Evolutionary conservation across 2,113 vertebrate species (phyloP).

Genomic region (Numida meleagris): DNA sequence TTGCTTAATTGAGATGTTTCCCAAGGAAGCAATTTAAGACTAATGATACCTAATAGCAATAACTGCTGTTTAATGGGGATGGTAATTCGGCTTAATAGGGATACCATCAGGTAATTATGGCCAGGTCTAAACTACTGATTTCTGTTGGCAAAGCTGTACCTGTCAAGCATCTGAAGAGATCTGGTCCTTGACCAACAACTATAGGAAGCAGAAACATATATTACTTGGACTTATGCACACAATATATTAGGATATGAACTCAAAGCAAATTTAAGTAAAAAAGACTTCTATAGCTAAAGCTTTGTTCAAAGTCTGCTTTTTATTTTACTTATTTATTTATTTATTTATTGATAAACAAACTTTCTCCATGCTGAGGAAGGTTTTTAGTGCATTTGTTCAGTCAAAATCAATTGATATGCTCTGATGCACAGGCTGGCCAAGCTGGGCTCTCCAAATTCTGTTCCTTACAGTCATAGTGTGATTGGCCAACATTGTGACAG

Average conservation of each 20-base stretch:
- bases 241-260: accelerated
- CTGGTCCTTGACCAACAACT: neutral
- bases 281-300: accelerated
- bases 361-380: neutral
- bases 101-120: slow-evolving; percentile 58
- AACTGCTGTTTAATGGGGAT: slow-evolving; percentile 60
- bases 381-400: neutral
- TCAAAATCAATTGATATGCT: neutral
- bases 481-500: neutral
- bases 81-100: slow-evolving; percentile 54
- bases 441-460: neutral
- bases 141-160: slow-evolving; percentile 12
- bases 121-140: slow-evolving; percentile 14
- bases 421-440: neutral
- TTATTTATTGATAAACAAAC: neutral
- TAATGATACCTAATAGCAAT: slow-evolving; percentile 63
- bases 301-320: neutral
- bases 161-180: neutral
- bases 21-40: slow-evolving; percentile 62
- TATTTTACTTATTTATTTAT: neutral
- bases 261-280: neutral
- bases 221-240: neutral
- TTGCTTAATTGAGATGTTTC: slow-evolving; percentile 59
- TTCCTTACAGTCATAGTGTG: neutral
- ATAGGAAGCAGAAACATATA: neutral